Percentiles rank a stretch among this genome's conserved stretches.
Evolutionary conservation across 2,888 invertebrate species (phyloP).

Genomic region (Autographa pulchrina): DNA sequence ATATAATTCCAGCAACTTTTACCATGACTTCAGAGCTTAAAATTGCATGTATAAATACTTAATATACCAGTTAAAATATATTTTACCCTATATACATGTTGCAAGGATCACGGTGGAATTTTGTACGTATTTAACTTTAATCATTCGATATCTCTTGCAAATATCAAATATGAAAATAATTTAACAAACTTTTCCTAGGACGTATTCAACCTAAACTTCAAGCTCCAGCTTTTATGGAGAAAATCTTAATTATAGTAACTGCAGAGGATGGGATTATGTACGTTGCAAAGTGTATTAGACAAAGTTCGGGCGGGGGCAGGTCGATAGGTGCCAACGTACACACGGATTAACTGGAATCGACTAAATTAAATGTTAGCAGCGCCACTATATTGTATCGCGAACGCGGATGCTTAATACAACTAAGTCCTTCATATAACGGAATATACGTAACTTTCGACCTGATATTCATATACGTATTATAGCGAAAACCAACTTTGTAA

Average conservation of each 20-base stretch:
- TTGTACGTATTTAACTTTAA: background rate
- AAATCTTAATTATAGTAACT: conserved; percentile 72
- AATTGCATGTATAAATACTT: too few species aligned
- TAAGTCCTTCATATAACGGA: too few species aligned
- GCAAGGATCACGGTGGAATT: background rate
- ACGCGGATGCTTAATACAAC: conserved; percentile 32
- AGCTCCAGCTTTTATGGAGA: conserved; percentile 48
- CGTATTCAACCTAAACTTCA: conserved; percentile 32
- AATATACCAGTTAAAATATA: too few species aligned
- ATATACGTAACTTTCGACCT: too few species aligned
- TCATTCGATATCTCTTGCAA: background rate
- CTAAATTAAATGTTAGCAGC: conserved; percentile 49
- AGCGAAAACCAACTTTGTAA: too few species aligned
- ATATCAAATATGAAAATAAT: background rate
- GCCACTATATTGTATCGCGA: conserved; percentile 27
- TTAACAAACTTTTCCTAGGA: conserved; percentile 14
- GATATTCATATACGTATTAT: too few species aligned
- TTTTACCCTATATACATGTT: too few species aligned
- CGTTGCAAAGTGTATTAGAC: conserved; percentile 78
- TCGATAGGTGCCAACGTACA: conserved; percentile 64
- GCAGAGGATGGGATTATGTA: conserved; percentile 71
- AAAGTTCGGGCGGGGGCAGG: conserved; percentile 72
- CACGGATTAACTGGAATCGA: conserved; percentile 65
- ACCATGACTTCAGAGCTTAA: too few species aligned
- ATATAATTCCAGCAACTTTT: too few species aligned